These are phyloP conservation scores for Drosophila arawakana DNA, from an alignment of 1,140 invertebrate species.

Conservation along the genomic window DNA sequence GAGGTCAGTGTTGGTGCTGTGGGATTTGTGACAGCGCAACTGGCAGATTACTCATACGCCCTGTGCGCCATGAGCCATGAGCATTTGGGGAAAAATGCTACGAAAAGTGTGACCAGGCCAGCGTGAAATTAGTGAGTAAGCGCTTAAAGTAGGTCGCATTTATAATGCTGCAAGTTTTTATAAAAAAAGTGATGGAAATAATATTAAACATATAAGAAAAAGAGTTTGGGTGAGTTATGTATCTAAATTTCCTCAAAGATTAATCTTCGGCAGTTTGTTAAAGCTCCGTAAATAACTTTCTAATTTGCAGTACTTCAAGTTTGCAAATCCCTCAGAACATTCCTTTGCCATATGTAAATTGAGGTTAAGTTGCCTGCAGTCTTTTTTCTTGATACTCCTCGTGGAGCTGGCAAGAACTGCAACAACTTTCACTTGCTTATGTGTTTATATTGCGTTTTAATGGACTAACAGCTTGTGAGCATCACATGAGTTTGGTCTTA, in stretches of 20 bases:
- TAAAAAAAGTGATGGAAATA: not conserved
- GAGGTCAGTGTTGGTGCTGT: constrained; percentile 4
- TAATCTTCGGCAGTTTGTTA: too few relatives aligned
- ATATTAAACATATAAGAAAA: not conserved
- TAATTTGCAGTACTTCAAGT: not conserved
- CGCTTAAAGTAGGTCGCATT: constrained; percentile 31
- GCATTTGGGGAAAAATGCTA: constrained; percentile 13
- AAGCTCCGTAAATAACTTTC: not conserved
- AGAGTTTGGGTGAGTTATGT: too few relatives aligned
- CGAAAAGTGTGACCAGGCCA: constrained; percentile 56
- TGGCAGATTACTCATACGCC: constrained; percentile 71
- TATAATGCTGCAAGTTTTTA: not conserved
- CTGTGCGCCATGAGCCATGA: constrained; percentile 29
- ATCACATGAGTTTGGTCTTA: constrained; percentile 54
- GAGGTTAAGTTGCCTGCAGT: not conserved
- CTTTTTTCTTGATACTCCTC: not conserved
- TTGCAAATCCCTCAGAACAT: not conserved
- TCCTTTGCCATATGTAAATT: not conserved
- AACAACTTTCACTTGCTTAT: constrained; percentile 38
- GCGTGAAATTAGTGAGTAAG: constrained; percentile 69
- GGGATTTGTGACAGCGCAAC: constrained; percentile 49
- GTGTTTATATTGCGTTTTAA: constrained; percentile 62
- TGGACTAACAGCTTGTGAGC: constrained; percentile 49
- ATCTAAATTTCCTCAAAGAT: too few relatives aligned
- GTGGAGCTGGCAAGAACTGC: not conserved